A percentile compares a stretch with the other conserved stretches of the same genome.
phyloP scores from a whole-genome alignment of 2,797 vertebrate species.

The Leptodactylus fallax region DNA sequence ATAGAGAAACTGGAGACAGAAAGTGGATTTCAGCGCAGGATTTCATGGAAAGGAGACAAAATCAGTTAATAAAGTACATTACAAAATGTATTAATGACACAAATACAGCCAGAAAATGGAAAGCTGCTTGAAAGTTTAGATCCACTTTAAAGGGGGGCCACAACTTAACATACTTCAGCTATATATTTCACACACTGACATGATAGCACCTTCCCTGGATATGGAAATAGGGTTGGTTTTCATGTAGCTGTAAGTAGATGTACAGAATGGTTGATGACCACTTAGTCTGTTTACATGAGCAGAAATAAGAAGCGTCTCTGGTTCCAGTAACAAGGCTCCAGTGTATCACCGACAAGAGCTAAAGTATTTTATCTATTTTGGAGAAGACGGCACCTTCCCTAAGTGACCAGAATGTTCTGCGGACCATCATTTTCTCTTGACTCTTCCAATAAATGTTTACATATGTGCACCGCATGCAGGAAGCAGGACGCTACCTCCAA shows the following conservation, averaged over 20 bases:
- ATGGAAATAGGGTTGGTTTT: too few species aligned
- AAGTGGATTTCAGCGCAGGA: too few species aligned
- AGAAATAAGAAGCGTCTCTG: slow-evolving; percentile 31
- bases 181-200: too few species aligned
- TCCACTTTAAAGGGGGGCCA: too few species aligned
- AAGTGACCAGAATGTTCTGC: slow-evolving; percentile 15
- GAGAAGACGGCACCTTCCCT: slow-evolving; percentile 27
- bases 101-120: too few species aligned
- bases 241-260: not conserved
- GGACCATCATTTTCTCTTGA: slow-evolving; percentile 37
- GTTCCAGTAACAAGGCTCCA: slow-evolving; percentile 39
- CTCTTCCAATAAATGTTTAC: slow-evolving; percentile 46
- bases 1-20: too few species aligned
- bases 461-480: slow-evolving; percentile 45
- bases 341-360: not conserved
- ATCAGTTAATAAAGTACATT: too few species aligned
- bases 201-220: too few species aligned
- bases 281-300: slow-evolving; percentile 41
- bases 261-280: slow-evolving; percentile 39
- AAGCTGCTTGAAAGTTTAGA: too few species aligned
- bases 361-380: slow-evolving; percentile 45
- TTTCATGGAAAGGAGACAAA: too few species aligned
- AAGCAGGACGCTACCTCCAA: slow-evolving; percentile 25
- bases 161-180: too few species aligned
- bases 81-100: too few species aligned